Base-by-base conservation (phyloP, 2,113 vertebrate species). In the Bos indicus region DNA sequence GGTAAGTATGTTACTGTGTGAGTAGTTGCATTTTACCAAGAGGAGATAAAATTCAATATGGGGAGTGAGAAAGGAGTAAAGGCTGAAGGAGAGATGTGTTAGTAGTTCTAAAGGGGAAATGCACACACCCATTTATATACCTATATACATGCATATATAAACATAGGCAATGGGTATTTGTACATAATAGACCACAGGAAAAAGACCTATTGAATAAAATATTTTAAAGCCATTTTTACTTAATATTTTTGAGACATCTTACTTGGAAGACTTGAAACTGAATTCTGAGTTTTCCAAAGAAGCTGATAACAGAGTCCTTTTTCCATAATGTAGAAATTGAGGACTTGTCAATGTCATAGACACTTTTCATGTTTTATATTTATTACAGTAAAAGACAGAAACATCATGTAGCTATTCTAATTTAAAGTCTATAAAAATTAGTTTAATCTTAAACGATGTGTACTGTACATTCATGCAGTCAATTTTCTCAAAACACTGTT, bases 151-250 rank as follows among this genome's bases (percentile, higher is more conserved):
- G 7, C 77, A 82, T 8, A 59, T 46, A 14, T 62, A 26, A 33
- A 74, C 7, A 51, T 19, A 67, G 36, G 93, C 28, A 43, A 33
- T 95, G 40, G 30, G 23, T 52, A 92, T 95, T 96, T 89, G 64
- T 93, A 36, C 84, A 36, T 88, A 77, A 78, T 77, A 57, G 23
- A 56, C 16, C 46, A 86, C 30, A 54, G 59, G 40, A 54, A 90
- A 91, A 92, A 95, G 54, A 56, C 9, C 57, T 89, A 25, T 43
- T 71, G 8, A 91, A 67, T 64, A 88, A 96, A 96, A 62, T 78
- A 84, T 87, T 64, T 90, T 94, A 93, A 94, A 97, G 81, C 26
- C 82, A 93, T 95, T 83, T 94, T 96, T 40, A 60, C 57, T 95
- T 88, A 89, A 91, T 90, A 94, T 95, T 95, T 95, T 88, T 81